Base-by-base conservation (phyloP, 2,797 vertebrate species). In the Pempheris klunzingeri region DNA sequence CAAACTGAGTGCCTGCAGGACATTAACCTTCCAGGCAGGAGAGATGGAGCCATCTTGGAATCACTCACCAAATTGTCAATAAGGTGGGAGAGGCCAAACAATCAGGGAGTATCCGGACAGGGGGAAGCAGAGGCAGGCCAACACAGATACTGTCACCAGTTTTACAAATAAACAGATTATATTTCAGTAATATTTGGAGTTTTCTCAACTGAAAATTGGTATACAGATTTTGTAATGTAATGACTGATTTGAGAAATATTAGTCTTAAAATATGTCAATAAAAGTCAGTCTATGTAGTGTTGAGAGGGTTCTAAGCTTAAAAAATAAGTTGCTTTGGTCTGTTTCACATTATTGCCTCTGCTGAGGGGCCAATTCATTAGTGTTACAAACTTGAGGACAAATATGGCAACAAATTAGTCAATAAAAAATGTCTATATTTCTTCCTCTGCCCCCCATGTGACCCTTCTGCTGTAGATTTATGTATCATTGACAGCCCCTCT, bases 401-500 rank as follows among this genome's bases (percentile, higher is more conserved):
- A 67, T 65, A 61, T 36, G 47, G 59, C 53, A 62, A 61, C 71
- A 75, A 82, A 81, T 81, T 32, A 74, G 67, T 71, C 73, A 58
- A 71, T 73, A 71, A 59, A 57, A 76, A 70, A 85, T 61, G 30
- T 65, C 58, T 62, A 36, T 82, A 61, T 71, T 74, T 62, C 64
- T 49, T 68, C 53, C n/a, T 14, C 26, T 82, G 65, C 14, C 71
- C 80, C 71, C 60, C 36, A 38, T 63, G 68, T 82, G 81, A 87
- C 75, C 80, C 65, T 43, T 74, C 46, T 73, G 65, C 59, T 75
- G 59, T 30, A 75, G 84, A 88, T 87, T 82, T 81, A 80, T 84
- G 87, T 84, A 34, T 58, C 80, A 71, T 70, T 79, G 89, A 81
- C 75, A 74, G 80, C 38, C 58, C 77, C n/a, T 67, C 75, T 86